Percentiles rank a stretch among this genome's conserved stretches.
Evolutionary conservation across 2,113 vertebrate species (phyloP).

Genomic region (Corythornis madagascariensis): DNA sequence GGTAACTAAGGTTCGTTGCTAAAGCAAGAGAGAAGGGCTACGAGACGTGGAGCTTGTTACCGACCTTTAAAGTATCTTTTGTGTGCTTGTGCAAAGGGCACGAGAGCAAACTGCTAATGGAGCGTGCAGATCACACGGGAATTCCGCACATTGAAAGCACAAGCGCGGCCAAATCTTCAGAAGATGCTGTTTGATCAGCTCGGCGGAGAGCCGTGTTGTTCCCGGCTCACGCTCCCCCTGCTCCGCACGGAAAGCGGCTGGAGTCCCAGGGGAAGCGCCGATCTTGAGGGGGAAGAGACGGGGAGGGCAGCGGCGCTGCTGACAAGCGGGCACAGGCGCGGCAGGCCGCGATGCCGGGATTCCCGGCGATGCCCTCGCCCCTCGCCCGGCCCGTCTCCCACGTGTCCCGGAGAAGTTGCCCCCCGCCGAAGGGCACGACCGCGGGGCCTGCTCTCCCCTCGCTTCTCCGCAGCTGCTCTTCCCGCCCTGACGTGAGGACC

Average conservation of each 20-base stretch:
- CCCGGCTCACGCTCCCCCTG: rapidly evolving
- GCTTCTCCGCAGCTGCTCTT: background rate
- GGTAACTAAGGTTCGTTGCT: background rate
- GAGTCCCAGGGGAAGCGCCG: background rate
- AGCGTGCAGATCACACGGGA: rapidly evolving
- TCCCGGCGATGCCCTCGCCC: too few relatives aligned
- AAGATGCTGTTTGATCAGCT: background rate
- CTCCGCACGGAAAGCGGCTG: background rate
- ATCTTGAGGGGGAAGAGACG: rapidly evolving
- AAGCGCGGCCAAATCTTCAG: background rate
- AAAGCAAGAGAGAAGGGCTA: background rate
- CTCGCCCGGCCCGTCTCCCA: background rate
- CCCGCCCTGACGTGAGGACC: background rate
- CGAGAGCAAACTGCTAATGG: background rate
- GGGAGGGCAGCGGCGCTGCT: rapidly evolving
- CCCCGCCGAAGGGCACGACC: rapidly evolving
- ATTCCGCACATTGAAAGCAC: background rate
- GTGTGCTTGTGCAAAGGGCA: background rate
- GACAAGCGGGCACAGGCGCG: rapidly evolving
- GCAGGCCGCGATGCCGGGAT: background rate
- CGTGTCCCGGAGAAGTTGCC: rapidly evolving
- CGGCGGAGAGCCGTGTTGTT: background rate
- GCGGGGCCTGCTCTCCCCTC: too few relatives aligned
- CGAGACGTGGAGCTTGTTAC: rapidly evolving
- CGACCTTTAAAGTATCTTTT: background rate